Evolutionary conservation across 2,888 invertebrate genomes (phyloP).

Genomic region (Slavum lentiscoides): DNA sequence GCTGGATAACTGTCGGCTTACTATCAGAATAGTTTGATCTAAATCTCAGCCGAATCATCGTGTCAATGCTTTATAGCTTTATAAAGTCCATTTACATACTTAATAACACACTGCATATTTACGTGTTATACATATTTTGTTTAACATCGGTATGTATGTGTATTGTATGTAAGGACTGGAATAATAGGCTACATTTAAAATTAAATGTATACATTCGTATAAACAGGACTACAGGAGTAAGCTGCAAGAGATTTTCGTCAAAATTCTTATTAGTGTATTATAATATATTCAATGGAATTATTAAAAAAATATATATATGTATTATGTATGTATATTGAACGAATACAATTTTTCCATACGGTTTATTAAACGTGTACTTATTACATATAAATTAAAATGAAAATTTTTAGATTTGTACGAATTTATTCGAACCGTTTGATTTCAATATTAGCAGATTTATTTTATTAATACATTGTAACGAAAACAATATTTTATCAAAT

Average conservation of each 20-base stretch:
- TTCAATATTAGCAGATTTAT: too few species aligned
- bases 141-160: neutral
- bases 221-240: neutral
- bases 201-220: neutral
- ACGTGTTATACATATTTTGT: conserved; percentile 26
- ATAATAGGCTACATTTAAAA: neutral
- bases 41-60: conserved; percentile 27
- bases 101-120: conserved; percentile 35
- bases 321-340: too few species aligned
- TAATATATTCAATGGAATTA: neutral
- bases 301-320: too few species aligned
- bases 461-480: too few species aligned
- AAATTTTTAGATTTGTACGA: too few species aligned
- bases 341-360: too few species aligned
- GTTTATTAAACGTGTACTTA: too few species aligned
- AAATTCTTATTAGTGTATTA: neutral
- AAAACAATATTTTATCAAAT: too few species aligned
- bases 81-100: conserved; percentile 31
- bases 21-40: conserved; percentile 34
- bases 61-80: conserved; percentile 31
- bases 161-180: neutral
- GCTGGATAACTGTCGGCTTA: conserved; percentile 38
- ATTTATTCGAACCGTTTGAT: too few species aligned
- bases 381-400: too few species aligned
- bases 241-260: neutral